These are phyloP conservation scores for Sandelia bainsii DNA, from an alignment of 2,797 vertebrate genomes.

Conservation along the genomic window DNA sequence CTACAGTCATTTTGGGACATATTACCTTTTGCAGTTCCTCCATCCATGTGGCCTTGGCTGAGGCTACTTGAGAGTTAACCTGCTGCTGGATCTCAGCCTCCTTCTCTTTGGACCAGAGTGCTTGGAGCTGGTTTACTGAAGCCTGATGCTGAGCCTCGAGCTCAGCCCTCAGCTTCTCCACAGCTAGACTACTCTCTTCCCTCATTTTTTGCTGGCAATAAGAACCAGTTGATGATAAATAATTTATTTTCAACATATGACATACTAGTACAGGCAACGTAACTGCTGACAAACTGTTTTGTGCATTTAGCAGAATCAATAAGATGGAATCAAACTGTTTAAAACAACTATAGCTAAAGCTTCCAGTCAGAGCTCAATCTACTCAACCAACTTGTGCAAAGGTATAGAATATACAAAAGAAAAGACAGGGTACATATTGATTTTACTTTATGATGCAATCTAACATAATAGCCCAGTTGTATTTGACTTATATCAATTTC, in stretches of 20 bases:
- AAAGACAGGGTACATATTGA: background rate
- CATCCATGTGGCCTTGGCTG: slow-evolving; percentile 81
- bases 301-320: too few species aligned
- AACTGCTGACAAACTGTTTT: too few species aligned
- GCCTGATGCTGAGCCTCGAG: slow-evolving; percentile 85
- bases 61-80: slow-evolving; percentile 77
- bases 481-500: background rate
- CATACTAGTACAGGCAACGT: too few species aligned
- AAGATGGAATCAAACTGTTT: too few species aligned
- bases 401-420: background rate
- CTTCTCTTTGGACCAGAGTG: slow-evolving; percentile 86
- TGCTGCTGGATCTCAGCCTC: slow-evolving; percentile 78
- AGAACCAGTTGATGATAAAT: slow-evolving; percentile 17
- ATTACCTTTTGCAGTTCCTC: slow-evolving; percentile 85
- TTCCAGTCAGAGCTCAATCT: too few species aligned
- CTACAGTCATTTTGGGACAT: background rate
- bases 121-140: slow-evolving; percentile 78
- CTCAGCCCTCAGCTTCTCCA: slow-evolving; percentile 81
- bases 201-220: slow-evolving; percentile 77
- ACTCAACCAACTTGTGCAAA: background rate
- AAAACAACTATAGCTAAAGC: too few species aligned
- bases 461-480: background rate
- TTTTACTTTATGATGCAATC: background rate
- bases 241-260: background rate
- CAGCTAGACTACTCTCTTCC: slow-evolving; percentile 77